Evolutionary conservation across 2,888 invertebrate species (phyloP), one percentile per base, ranked within the genome.

Genomic region (Steinernema carpocapsae): DNA sequence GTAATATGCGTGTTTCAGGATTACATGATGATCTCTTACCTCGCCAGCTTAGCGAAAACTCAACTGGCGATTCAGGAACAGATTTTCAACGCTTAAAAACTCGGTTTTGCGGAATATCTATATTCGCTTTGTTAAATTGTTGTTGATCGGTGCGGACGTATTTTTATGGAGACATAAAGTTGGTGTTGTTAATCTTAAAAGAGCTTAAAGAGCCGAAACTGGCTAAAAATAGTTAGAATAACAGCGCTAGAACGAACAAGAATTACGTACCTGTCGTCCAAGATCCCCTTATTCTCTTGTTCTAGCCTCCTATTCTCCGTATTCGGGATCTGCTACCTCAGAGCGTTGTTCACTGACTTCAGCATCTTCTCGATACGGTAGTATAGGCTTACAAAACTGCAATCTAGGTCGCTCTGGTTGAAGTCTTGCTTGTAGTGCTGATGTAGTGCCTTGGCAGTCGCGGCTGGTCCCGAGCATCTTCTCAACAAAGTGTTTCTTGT

Each of bases 11-110:
- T 26, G 24, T 64, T 64, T 64, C 37, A 91, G 91, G 97, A 97
- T 90, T 91, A 97, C 84, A 91, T 97, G 85, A 97, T 99, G 97
- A 95, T 94, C 52, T 93, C 95, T 84, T 96, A 97, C 59, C 91
- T 99, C 76, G 94, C 97, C 17, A 96, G 97, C 88, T 91, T 99
- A 76, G 94, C 95, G 86, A 94, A 95, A 90, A 95, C 97, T 0
- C 97, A 99, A 89, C 91, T 97, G 85, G 94, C 94, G 87, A 91
- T 99, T 73, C 96, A 97, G 89, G 97, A 99, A 90, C 97, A 97
- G 89, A 91, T 99, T 32, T 64, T 64, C 64, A 26, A 64, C 29
- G 64, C 64, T 19, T 64, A 64, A 64, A 37, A 37, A 37, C 37
- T 37, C 37, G 37, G 37, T 37, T 37, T 37, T 37, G 4, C 10